Conservation (phyloP, 2,797 vertebrate genomes). For the Arctocebus calabarensis region DNA sequence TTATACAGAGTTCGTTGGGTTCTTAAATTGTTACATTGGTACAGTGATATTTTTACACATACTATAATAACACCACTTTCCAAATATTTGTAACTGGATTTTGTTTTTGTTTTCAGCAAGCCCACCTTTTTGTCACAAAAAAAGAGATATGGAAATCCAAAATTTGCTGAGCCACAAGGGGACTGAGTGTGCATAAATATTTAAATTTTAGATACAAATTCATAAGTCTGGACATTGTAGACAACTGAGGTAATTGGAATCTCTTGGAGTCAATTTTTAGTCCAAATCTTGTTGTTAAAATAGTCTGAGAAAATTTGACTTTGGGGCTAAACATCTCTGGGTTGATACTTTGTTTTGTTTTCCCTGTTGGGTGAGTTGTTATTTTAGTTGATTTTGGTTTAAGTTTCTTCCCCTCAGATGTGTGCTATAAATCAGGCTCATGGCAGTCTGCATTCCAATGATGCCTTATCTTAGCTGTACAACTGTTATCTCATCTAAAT, state of each 20-base stretch:
- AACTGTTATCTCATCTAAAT: conserved; percentile 83
- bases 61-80: conserved; percentile 68
- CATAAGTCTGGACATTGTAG: conserved; percentile 79
- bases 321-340: conserved; percentile 65
- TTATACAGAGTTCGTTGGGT: conserved; percentile 27
- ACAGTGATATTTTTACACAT: conserved; percentile 68
- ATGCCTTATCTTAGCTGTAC: conserved; percentile 79
- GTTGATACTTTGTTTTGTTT: conserved; percentile 74
- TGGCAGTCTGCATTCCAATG: conserved; percentile 80
- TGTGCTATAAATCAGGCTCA: conserved; percentile 81
- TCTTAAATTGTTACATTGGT: not conserved
- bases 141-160: conserved; percentile 82
- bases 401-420: conserved; percentile 60
- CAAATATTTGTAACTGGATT: conserved; percentile 74
- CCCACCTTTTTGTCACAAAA: conserved; percentile 75
- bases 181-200: conserved; percentile 82
- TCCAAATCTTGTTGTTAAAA: conserved; percentile 81
- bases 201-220: conserved; percentile 84
- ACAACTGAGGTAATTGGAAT: conserved; percentile 81
- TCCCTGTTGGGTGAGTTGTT: conserved; percentile 60
- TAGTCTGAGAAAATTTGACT: conserved; percentile 79
- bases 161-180: conserved; percentile 77
- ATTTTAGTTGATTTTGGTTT: conserved; percentile 76
- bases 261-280: conserved; percentile 77
- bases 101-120: conserved; percentile 79